Evolutionary conservation across 64 coral and sea anemone species (phyloP).

Genomic region (Acropora yongei): DNA sequence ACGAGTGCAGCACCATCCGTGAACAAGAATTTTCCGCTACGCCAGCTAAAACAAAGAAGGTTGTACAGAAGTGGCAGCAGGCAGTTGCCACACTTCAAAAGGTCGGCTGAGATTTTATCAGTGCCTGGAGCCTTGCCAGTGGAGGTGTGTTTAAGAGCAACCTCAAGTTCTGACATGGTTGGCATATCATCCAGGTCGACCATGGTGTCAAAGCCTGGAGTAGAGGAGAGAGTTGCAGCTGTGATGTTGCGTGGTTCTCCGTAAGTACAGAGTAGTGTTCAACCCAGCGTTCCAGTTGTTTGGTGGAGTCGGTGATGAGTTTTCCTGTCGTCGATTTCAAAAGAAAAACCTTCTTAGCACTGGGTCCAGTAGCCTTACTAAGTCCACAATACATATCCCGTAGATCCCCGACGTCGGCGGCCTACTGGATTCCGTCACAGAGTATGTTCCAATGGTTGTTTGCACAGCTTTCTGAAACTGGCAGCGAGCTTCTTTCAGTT

Average conservation of each 20-base stretch:
- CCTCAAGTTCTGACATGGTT: too few species aligned
- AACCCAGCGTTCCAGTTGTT: conserved; percentile 20
- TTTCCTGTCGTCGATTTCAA: neutral
- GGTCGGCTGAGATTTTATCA: too few species aligned
- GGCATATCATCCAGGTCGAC: too few species aligned
- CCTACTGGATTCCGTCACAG: neutral
- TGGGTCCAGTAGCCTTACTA: neutral
- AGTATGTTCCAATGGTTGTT: conserved; percentile 30
- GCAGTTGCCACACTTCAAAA: too few species aligned
- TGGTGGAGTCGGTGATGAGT: neutral
- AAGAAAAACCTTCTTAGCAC: neutral
- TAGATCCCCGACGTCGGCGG: neutral
- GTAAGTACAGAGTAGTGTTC: conserved; percentile 7
- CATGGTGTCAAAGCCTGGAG: too few species aligned
- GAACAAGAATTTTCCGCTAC: too few species aligned
- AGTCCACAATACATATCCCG: conserved; percentile 6
- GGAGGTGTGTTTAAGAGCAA: too few species aligned
- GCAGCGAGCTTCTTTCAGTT: neutral
- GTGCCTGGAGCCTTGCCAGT: too few species aligned
- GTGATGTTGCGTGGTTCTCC: too few species aligned
- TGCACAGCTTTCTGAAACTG: neutral
- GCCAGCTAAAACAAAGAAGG: too few species aligned
- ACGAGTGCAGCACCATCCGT: conserved; percentile 18
- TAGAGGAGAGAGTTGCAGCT: too few species aligned
- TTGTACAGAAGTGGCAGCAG: too few species aligned